Base-by-base conservation (phyloP, 1,140 invertebrate genomes). In the Dicyema japonicum region DNA sequence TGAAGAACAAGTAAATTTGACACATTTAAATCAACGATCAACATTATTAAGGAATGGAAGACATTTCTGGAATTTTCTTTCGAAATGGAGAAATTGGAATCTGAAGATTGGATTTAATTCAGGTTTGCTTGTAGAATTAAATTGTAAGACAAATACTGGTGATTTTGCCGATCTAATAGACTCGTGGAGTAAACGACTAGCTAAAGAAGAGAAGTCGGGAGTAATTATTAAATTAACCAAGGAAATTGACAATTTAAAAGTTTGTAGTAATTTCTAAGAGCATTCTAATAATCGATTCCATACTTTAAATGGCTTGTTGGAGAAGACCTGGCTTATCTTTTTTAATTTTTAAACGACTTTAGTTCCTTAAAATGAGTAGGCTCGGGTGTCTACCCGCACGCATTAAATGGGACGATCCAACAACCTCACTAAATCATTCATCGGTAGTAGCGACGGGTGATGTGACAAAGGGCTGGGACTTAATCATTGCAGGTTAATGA, bases 281-380 rank as follows among this genome's bases (percentile, higher is more conserved):
- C n/a, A 5, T 18, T 40, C 14, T 25, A 51, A 46, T 50, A 49
- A 29, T 40, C 62, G 52, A 40, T 69, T 49, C 50, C 61, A 33
- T 54, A 50, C 35, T 37, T 59, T 34, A 64, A 55, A 41, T 66
- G 48, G 47, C 78, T 40, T 47, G 44, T 68, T 29, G 75, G 76
- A 1, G 68, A 78, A 33, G 65, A 71, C 66, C 92, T 27, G 72
- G 70, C 4, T n/a, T n/a, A n/a, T n/a, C n/a, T n/a, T n/a, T n/a
- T n/a, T n/a, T n/a, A n/a, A n/a, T n/a, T n/a, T n/a, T n/a, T n/a
- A n/a, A n/a, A n/a, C n/a, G n/a, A n/a, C n/a, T n/a, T n/a, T n/a
- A n/a, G n/a, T n/a, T n/a, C n/a, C n/a, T n/a, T n/a, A n/a, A n/a
- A n/a, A n/a, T n/a, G n/a, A n/a, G n/a, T n/a, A n/a, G n/a, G n/a